Conservation (phyloP, 2,113 vertebrate genomes). For the Rhineura floridana region DNA sequence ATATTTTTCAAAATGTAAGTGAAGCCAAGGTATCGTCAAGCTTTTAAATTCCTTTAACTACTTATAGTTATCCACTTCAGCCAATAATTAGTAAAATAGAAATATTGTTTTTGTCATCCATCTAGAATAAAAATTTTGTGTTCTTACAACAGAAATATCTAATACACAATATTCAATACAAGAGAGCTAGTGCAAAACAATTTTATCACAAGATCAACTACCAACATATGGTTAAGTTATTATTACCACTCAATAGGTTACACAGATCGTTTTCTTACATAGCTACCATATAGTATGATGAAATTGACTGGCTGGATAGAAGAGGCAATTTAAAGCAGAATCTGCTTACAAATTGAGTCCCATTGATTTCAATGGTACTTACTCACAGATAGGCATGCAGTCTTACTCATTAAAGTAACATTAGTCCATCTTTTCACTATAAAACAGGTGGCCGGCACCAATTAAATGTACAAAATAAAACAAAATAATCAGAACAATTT, state of each 20-base stretch:
- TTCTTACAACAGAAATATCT: not conserved
- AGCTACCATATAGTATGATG: not conserved
- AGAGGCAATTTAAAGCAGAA: not conserved
- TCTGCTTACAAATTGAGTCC: too few species aligned
- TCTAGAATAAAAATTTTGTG: not conserved
- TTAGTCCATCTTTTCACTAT: too few species aligned
- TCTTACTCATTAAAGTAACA: too few species aligned
- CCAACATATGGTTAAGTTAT: not conserved
- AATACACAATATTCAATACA: not conserved
- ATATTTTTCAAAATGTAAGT: accelerated
- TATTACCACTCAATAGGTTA: not conserved
- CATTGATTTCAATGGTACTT: too few species aligned
- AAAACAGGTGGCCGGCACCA: too few species aligned
- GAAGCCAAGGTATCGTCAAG: not conserved
- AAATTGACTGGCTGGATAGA: not conserved
- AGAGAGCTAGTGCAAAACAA: not conserved
- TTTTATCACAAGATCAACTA: not conserved
- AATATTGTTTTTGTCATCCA: not conserved
- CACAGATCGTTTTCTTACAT: not conserved
- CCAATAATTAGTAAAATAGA: too few species aligned
- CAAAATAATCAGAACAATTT: too few species aligned
- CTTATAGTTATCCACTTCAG: accelerated
- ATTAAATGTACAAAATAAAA: too few species aligned
- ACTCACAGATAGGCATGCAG: too few species aligned
- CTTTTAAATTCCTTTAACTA: accelerated